Conservation (phyloP, 2,888 invertebrate species). For the Rotaria sp. region DNA sequence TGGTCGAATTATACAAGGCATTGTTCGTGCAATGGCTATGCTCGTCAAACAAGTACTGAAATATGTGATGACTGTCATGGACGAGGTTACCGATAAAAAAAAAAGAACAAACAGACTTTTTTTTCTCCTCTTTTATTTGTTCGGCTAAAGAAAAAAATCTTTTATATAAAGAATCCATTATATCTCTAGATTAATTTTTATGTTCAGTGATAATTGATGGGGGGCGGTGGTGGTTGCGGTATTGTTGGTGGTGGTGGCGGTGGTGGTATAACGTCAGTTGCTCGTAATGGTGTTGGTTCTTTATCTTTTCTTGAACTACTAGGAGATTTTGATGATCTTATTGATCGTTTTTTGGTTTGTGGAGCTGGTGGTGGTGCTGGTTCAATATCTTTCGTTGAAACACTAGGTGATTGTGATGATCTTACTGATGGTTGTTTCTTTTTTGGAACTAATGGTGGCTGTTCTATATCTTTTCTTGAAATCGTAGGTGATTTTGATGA, state of each 20-base stretch:
- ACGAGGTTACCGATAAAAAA: background rate
- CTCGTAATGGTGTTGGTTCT: background rate
- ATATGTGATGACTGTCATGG: background rate
- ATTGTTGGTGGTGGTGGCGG: no score
- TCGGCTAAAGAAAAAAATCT: background rate
- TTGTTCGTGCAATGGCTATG: background rate
- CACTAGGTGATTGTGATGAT: no score
- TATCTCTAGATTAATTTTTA: background rate
- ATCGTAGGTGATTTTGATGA: background rate
- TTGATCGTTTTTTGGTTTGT: no score
- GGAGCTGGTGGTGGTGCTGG: no score
- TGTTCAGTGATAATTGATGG: background rate
- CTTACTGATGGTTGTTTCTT: no score
- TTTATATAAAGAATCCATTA: background rate
- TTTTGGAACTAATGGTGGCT: background rate
- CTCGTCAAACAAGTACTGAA: background rate
- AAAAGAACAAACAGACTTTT: background rate
- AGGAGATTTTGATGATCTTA: no score
- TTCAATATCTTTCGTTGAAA: no score
- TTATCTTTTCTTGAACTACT: background rate
- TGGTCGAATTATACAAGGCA: background rate
- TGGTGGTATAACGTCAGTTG: no score
- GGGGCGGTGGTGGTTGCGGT: background rate
- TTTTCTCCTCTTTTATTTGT: background rate
- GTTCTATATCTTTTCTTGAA: background rate